These are phyloP conservation scores for Drosophila kepulauana DNA, from an alignment of 1,140 invertebrate genomes.

Conservation along the genomic window DNA sequence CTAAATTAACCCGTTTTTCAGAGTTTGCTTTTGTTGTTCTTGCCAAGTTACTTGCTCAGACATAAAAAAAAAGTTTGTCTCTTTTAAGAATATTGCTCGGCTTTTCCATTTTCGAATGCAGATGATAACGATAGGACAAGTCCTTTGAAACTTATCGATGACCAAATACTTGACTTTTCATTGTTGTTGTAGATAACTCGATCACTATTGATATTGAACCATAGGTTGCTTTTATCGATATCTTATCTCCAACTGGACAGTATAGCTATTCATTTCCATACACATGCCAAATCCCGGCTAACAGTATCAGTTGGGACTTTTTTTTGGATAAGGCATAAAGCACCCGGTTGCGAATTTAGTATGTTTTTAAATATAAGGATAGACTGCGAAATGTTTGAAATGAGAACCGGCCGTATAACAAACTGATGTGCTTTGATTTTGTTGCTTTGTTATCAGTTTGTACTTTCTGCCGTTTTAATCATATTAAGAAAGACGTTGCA, in stretches of 20 bases:
- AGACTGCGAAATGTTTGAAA: too few species aligned
- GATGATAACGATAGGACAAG: slow-evolving; percentile 15
- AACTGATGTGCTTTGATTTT: slow-evolving; percentile 71
- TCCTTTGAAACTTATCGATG: slow-evolving; percentile 23
- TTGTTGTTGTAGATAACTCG: background rate
- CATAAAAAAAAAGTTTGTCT: background rate
- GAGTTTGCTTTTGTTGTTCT: slow-evolving; percentile 4
- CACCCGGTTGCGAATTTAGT: slow-evolving; percentile 11
- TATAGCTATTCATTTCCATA: slow-evolving; percentile 21
- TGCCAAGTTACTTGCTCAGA: slow-evolving; percentile 2
- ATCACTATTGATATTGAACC: slow-evolving; percentile 7
- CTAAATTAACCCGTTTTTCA: slow-evolving; percentile 60
- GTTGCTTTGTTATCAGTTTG: slow-evolving; percentile 17
- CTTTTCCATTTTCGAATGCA: background rate
- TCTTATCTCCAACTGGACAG: slow-evolving; percentile 32
- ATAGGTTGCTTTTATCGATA: slow-evolving; percentile 10
- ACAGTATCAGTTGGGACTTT: slow-evolving; percentile 14
- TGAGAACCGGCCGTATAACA: slow-evolving; percentile 51
- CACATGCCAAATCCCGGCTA: slow-evolving; percentile 14
- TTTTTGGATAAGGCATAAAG: slow-evolving; percentile 23
- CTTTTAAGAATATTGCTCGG: background rate
- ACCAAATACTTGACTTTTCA: background rate
- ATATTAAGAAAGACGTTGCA: slow-evolving; percentile 70
- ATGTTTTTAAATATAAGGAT: background rate
- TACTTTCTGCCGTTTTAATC: slow-evolving; percentile 65